A percentile compares a stretch with the other conserved stretches of the same genome.
phyloP scores from a whole-genome alignment of 2,888 invertebrate species.

The Periphyllus acericola region DNA sequence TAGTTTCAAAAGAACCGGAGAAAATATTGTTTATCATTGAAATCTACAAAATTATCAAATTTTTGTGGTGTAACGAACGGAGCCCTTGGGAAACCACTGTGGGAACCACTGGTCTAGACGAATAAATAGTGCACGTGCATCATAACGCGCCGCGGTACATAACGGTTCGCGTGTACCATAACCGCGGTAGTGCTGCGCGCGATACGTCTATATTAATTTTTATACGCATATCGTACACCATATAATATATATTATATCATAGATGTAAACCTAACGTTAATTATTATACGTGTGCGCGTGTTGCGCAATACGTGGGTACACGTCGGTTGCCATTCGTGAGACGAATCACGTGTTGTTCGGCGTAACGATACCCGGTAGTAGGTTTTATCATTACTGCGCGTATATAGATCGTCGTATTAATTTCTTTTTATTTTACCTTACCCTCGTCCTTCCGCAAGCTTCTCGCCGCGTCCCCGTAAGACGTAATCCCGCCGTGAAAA shows the following conservation, averaged over 20 bases:
- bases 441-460: too few relatives aligned
- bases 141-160: too few relatives aligned
- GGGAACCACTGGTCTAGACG: too few relatives aligned
- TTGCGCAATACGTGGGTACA: not conserved
- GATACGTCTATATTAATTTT: not conserved
- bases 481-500: not conserved
- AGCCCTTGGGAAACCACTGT: too few relatives aligned
- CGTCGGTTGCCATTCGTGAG: not conserved
- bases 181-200: too few relatives aligned
- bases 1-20: too few relatives aligned
- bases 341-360: not conserved
- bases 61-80: too few relatives aligned
- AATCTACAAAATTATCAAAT: too few relatives aligned
- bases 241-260: not conserved
- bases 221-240: not conserved
- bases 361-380: not conserved
- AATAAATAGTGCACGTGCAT: too few relatives aligned
- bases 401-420: not conserved
- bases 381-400: not conserved
- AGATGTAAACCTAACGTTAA: too few relatives aligned
- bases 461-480: not conserved
- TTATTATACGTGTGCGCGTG: not conserved
- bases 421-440: not conserved
- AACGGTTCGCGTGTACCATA: not conserved
- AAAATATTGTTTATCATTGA: too few relatives aligned